A percentile compares a stretch with the other conserved stretches of the same genome.
phyloP scores from a whole-genome alignment of 2,113 vertebrate genomes.

The Damaliscus lunatus region DNA sequence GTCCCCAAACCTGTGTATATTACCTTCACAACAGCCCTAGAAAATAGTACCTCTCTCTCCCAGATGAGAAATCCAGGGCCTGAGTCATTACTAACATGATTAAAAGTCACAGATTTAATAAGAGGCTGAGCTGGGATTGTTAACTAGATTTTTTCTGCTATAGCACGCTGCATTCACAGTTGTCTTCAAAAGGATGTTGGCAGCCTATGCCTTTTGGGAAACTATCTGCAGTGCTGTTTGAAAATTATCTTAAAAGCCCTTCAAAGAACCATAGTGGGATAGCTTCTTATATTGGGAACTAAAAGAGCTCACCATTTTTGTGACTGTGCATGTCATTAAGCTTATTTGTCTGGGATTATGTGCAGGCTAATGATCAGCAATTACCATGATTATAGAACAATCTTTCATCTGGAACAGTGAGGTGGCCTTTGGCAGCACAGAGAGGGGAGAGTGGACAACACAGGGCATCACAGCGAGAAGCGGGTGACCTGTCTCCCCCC shows the following conservation, averaged over 20 bases:
- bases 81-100: background rate
- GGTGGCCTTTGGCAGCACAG: background rate
- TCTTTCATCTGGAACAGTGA: background rate
- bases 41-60: slow-evolving; percentile 28
- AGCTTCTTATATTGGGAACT: background rate
- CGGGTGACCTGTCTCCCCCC: background rate
- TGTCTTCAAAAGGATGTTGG: background rate
- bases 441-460: background rate
- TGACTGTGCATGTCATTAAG: background rate
- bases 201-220: background rate
- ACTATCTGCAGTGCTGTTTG: background rate
- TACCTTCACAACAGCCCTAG: background rate
- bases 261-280: background rate
- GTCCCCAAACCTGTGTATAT: background rate
- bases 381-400: background rate
- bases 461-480: background rate
- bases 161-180: background rate
- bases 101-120: background rate
- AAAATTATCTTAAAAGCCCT: background rate
- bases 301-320: background rate
- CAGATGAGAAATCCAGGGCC: background rate
- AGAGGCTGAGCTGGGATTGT: background rate
- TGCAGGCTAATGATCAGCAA: background rate
- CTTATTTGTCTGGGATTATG: background rate
- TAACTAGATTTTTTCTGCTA: background rate